Base-by-base conservation (phyloP, 2,888 invertebrate genomes). In the Andrena haemorrhoa region DNA sequence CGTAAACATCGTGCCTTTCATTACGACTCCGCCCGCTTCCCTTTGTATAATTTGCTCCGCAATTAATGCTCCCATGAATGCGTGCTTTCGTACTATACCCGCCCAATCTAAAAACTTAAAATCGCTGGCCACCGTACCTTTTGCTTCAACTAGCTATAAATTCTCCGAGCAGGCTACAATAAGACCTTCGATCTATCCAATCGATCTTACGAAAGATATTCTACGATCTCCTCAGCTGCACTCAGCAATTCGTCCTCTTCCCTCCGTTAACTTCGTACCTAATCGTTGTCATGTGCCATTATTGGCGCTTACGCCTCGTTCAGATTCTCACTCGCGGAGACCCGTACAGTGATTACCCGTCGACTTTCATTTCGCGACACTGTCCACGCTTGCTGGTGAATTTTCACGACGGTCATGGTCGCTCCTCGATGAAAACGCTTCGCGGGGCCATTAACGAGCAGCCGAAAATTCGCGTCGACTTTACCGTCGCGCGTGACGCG, bases 381-480 rank as follows among this genome's bases (percentile, higher is more conserved):
- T 8, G 26, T 12, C 10, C n/a, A 4, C 33, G 12, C 29, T 41
- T 47, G 26, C 69, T 51, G n/a, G 35, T 33, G 76, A 41, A 76
- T 70, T 71, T 61, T 53, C 65, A 3, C 33, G 29, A 29, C 41
- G 31, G 35, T 49, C 60, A 61, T 72, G 65, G 35, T 23, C 41
- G 0, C 33, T 60, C 33, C 49, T 33, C 76, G 68, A 51, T n/a
- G 70, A 74, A 71, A 82, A 76, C 75, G 51, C 56, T 49, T 64
- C 70, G 41, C 31, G 65, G 76, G 63, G 64, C 58, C 77, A 78
- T 86, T 85, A 84, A 85, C 84, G 83, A 85, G 76, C 65, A 51
- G 33, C 35, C 58, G 77, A 78, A 82, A 84, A 79, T 86, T 87
- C 74, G 58, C 75, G 83, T 75, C 82, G 78, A 77, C 82, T 78